These are phyloP conservation scores for Chrysolina oricalcia DNA, from an alignment of 2,888 invertebrate genomes.

Conservation along the genomic window DNA sequence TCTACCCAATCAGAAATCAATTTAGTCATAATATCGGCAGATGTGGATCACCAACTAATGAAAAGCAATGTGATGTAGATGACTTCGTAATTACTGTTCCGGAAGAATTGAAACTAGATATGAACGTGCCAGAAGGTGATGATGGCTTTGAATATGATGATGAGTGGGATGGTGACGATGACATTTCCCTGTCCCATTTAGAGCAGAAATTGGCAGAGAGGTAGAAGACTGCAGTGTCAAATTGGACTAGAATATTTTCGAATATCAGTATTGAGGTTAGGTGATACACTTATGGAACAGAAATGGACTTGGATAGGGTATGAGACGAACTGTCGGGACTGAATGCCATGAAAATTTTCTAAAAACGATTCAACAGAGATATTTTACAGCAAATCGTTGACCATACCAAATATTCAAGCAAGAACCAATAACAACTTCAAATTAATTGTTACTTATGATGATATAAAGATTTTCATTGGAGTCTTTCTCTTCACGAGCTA, in stretches of 20 bases:
- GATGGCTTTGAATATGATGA: slow-evolving; percentile 18
- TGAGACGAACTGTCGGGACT: background rate
- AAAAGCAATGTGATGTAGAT: slow-evolving; percentile 18
- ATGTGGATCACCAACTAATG: slow-evolving; percentile 26
- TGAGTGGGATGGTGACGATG: background rate
- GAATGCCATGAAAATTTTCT: slow-evolving; percentile 11
- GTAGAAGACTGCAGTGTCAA: background rate
- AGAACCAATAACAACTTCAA: background rate
- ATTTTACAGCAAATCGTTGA: background rate
- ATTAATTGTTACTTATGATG: background rate
- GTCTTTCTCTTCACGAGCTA: slow-evolving; percentile 13
- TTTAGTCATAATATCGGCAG: slow-evolving; percentile 19
- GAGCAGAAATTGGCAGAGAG: background rate
- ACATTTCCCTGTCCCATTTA: background rate
- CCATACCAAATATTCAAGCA: slow-evolving; percentile 4
- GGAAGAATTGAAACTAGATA: slow-evolving; percentile 26
- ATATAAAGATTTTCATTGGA: background rate
- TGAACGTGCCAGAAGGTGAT: slow-evolving; percentile 4
- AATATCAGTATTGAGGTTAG: slow-evolving; percentile 1
- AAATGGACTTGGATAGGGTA: background rate
- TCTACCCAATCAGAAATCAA: slow-evolving; percentile 23
- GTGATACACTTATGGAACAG: background rate
- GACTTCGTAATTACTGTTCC: slow-evolving; percentile 23
- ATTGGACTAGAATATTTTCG: background rate
- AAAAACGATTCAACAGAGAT: slow-evolving; percentile 14